Evolutionary conservation across 2,113 vertebrate genomes (phyloP).

Genomic region (Pontoporia blainvillei): DNA sequence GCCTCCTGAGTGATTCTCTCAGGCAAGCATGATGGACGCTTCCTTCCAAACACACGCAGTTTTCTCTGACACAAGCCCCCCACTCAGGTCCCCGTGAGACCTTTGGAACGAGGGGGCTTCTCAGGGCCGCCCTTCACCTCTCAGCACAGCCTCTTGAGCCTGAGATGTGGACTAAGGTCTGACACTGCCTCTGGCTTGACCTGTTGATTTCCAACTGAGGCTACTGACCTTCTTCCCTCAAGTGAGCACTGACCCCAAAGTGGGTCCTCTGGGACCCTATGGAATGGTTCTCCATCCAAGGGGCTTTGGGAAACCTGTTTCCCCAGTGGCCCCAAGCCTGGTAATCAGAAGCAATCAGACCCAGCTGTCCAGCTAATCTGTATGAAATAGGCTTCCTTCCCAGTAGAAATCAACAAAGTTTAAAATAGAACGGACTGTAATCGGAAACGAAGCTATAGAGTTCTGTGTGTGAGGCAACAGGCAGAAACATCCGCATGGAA

Average conservation of each 20-base stretch:
- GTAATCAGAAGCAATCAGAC: slow-evolving; percentile 57
- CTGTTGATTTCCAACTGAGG: slow-evolving; percentile 74
- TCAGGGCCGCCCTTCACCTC: not conserved
- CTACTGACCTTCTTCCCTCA: slow-evolving; percentile 70
- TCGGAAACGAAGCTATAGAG: slow-evolving; percentile 56
- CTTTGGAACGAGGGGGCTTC: slow-evolving; percentile 27
- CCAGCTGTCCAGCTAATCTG: slow-evolving; percentile 66
- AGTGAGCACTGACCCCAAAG: slow-evolving; percentile 32
- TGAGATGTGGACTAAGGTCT: slow-evolving; percentile 63
- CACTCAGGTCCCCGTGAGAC: slow-evolving; percentile 53
- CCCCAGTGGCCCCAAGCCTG: slow-evolving; percentile 43
- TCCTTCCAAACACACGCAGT: slow-evolving; percentile 64
- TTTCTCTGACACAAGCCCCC: slow-evolving; percentile 66
- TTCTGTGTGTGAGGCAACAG: slow-evolving; percentile 49
- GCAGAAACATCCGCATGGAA: slow-evolving; percentile 51
- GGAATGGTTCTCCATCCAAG: slow-evolving; percentile 30
- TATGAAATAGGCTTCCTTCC: slow-evolving; percentile 62
- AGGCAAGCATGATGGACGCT: slow-evolving; percentile 68
- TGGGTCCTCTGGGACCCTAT: slow-evolving; percentile 29
- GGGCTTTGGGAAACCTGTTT: slow-evolving; percentile 57
- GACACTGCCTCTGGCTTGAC: slow-evolving; percentile 71
- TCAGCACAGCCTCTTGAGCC: slow-evolving; percentile 66
- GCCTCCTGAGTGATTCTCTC: slow-evolving; percentile 56
- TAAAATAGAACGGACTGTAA: slow-evolving; percentile 66
- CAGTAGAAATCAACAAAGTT: slow-evolving; percentile 59